Percentiles rank a stretch among this genome's conserved stretches.
phyloP scores from a whole-genome alignment of 2,888 invertebrate species.

The Stenchaetothrips biformis region DNA sequence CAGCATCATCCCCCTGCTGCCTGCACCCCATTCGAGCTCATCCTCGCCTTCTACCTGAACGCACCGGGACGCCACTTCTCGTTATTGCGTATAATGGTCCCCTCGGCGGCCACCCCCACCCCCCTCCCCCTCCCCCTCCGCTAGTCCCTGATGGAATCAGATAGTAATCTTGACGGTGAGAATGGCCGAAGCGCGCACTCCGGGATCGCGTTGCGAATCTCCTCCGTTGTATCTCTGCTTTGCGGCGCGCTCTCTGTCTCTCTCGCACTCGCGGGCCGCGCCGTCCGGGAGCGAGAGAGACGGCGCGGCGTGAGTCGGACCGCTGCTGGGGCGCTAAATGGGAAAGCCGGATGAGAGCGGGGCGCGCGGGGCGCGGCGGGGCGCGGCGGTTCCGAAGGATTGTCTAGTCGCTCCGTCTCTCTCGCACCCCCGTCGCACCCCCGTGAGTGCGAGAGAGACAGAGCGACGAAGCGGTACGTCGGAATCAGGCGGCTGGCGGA shows the following conservation, averaged over 20 bases:
- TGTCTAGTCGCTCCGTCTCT: too few relatives aligned
- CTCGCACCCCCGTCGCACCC: too few relatives aligned
- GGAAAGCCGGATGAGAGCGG: too few relatives aligned
- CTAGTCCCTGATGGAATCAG: neutral
- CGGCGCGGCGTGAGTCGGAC: too few relatives aligned
- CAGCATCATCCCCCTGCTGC: neutral
- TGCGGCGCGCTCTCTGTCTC: neutral
- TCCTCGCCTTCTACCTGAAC: slow-evolving; percentile 42
- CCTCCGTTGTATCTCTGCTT: neutral
- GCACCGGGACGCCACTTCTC: slow-evolving; percentile 35
- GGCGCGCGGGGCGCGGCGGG: too few relatives aligned
- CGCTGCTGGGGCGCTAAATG: too few relatives aligned
- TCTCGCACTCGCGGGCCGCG: too few relatives aligned
- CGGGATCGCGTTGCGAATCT: neutral
- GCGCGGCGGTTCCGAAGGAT: too few relatives aligned
- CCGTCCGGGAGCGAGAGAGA: too few relatives aligned
- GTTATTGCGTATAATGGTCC: neutral
- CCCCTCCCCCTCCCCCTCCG: neutral
- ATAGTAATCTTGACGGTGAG: neutral
- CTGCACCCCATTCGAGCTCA: slow-evolving; percentile 39
- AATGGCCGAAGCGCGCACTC: neutral
- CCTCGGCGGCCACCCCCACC: neutral
- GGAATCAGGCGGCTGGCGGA: too few relatives aligned
- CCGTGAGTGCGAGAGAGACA: too few relatives aligned
- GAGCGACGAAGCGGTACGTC: too few relatives aligned